These are phyloP conservation scores for Chrosomus eos DNA, from an alignment of 2,797 vertebrate species.

Conservation along the genomic window DNA sequence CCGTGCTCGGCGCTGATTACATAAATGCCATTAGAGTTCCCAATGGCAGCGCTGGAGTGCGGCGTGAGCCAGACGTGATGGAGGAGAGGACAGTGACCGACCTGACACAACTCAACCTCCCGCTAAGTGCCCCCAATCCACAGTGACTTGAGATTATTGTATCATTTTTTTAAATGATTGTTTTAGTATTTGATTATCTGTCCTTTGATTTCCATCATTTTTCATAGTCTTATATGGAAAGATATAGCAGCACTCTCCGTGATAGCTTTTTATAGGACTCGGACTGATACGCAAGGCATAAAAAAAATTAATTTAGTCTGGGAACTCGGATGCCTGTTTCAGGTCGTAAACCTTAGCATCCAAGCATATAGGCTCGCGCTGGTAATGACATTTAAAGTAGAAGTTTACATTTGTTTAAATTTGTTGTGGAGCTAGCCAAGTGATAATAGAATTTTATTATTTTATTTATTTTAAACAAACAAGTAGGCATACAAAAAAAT, in stretches of 20 bases:
- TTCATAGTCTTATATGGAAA: slow-evolving; percentile 49
- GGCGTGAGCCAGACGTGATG: slow-evolving; percentile 34
- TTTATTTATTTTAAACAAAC: background rate
- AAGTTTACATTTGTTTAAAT: background rate
- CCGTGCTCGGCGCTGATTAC: slow-evolving; percentile 51
- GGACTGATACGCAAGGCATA: background rate
- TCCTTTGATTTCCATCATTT: slow-evolving; percentile 43
- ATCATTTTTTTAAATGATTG: slow-evolving; percentile 40
- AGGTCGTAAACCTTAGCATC: slow-evolving; percentile 6
- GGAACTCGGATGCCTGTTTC: background rate
- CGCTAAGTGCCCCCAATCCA: slow-evolving; percentile 42
- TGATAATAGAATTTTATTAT: background rate
- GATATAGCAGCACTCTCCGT: slow-evolving; percentile 18
- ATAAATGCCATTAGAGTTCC: slow-evolving; percentile 57
- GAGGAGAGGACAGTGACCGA: slow-evolving; percentile 47
- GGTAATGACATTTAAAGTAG: slow-evolving; percentile 14
- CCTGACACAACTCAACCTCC: slow-evolving; percentile 31
- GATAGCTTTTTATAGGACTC: slow-evolving; percentile 17
- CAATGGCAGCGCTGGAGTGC: slow-evolving; percentile 47
- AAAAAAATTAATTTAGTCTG: no score
- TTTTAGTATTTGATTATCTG: slow-evolving; percentile 54
- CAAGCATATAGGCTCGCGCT: background rate
- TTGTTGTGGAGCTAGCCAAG: background rate
- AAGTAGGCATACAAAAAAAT: background rate
- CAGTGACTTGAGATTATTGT: slow-evolving; percentile 49